Evolutionary conservation across 1,140 invertebrate genomes (phyloP).

Genomic region (Drosophila dunni): DNA sequence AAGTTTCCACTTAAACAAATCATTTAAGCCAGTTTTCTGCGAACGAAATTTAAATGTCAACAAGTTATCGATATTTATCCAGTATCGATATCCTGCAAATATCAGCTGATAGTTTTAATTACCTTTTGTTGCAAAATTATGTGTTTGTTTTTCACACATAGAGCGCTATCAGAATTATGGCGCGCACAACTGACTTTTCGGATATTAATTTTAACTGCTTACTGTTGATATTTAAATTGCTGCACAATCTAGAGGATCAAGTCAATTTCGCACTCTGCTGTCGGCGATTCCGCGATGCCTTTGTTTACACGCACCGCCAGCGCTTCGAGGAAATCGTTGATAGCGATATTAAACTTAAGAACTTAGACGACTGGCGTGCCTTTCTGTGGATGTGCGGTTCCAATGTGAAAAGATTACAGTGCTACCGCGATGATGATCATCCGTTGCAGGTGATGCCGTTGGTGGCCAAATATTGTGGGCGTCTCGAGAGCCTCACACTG

Average conservation of each 20-base stretch:
- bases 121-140: constrained; percentile 44
- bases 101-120: constrained; percentile 37
- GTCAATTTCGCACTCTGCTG: constrained; percentile 65
- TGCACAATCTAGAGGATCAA: constrained; percentile 62
- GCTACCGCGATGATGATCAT: constrained; percentile 67
- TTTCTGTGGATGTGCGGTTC: constrained; percentile 66
- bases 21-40: too few species aligned
- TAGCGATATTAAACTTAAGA: constrained; percentile 53
- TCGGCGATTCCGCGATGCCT: constrained; percentile 63
- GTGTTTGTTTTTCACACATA: constrained; percentile 26
- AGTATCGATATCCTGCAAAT: constrained; percentile 10
- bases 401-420: constrained; percentile 50
- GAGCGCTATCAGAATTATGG: constrained; percentile 48
- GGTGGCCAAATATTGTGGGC: constrained; percentile 57
- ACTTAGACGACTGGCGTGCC: constrained; percentile 65
- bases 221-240: constrained; percentile 58
- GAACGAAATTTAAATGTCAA: too few species aligned
- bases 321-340: constrained; percentile 59
- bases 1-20: too few species aligned
- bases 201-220: constrained; percentile 62
- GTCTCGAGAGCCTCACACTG: constrained; percentile 56
- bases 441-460: constrained; percentile 61
- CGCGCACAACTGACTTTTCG: constrained; percentile 64
- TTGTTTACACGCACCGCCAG: constrained; percentile 53
- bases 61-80: background rate